Base-by-base conservation (phyloP, 1,140 invertebrate genomes). In the Drosophila sp. region DNA sequence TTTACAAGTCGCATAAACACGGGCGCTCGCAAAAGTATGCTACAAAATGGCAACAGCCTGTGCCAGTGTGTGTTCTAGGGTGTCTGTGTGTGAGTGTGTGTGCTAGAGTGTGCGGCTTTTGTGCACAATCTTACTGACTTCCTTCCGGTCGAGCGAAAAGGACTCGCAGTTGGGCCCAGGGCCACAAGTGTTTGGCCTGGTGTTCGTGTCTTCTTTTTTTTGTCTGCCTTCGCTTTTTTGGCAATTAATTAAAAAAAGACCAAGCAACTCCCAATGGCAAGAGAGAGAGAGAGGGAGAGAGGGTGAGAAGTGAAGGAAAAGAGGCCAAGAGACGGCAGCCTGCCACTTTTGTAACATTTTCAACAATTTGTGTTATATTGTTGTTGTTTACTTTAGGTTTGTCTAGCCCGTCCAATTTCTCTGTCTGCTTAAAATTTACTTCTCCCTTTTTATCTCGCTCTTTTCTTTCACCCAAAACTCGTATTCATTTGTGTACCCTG, bases 211-310 rank as follows among this genome's bases (percentile, higher is more conserved):
- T 44, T 44, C 17, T 8, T 50, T 50, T 50, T 47, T 2, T 3
- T 76, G 76, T 66, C 73, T 61, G 67, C 64, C 61, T 85, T 41
- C 70, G 57, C 78, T 76, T 85, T 50, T 89, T 90, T 85, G 80
- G 85, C 80, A 89, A 89, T 89, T 90, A 90, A 89, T 89, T 90
- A 89, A 89, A 68, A 79, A 86, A 76, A 75, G 70, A 78, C 80
- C 63, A 70, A 76, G 11, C 68, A 70, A 10, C 17, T 40, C 17
- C 35, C 27, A n/a, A 27, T 4, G 38, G 38, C 63, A 29, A 30
- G 66, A 41, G 74, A 50, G 44, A 27, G 17, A 58, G 17, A 58
- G 68, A 57, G 62, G 30, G 75, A 60, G 64, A 69, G 1, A 47
- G 23, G 8, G 25, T 7, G 44, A 47, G 44, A 47, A 17, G 6